Evolutionary conservation across 2,113 vertebrate species (phyloP).

Genomic region (Sigmodon hispidus): DNA sequence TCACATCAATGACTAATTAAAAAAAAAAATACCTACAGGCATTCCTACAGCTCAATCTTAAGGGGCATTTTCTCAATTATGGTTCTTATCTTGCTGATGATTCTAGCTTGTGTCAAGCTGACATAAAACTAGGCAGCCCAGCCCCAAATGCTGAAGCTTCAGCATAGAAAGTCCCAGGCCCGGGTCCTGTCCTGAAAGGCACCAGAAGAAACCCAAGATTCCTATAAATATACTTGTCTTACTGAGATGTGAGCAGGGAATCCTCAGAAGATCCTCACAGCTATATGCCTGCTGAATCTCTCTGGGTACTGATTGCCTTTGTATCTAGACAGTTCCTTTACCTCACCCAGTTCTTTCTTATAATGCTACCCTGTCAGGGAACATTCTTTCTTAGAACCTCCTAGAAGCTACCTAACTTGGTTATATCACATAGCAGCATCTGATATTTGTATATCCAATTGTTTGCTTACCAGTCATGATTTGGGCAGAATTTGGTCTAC

Average conservation of each 20-base stretch:
- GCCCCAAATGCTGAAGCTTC: not conserved
- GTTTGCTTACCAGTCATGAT: not conserved
- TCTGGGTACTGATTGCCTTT: rapidly evolving
- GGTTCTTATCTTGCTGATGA: not conserved
- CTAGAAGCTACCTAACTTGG: not conserved
- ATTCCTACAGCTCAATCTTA: not conserved
- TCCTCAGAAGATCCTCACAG: not conserved
- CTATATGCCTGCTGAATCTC: not conserved
- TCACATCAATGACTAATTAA: not conserved
- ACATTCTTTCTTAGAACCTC: not conserved
- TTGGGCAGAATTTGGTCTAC: not conserved
- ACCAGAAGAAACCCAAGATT: not conserved
- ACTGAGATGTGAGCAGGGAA: not conserved
- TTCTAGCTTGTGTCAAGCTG: not conserved
- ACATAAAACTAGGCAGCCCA: not conserved
- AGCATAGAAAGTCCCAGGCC: not conserved
- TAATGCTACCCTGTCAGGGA: not conserved
- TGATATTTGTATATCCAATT: not conserved
- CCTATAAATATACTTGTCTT: not conserved
- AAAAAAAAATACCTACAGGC: not conserved
- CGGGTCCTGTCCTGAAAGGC: not conserved
- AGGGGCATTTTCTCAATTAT: not conserved
- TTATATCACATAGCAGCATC: not conserved
- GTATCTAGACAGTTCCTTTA: not conserved
- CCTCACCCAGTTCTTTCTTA: not conserved